These are phyloP conservation scores for Taenioides sp. DNA, from an alignment of 2,797 vertebrate species.

Conservation along the genomic window DNA sequence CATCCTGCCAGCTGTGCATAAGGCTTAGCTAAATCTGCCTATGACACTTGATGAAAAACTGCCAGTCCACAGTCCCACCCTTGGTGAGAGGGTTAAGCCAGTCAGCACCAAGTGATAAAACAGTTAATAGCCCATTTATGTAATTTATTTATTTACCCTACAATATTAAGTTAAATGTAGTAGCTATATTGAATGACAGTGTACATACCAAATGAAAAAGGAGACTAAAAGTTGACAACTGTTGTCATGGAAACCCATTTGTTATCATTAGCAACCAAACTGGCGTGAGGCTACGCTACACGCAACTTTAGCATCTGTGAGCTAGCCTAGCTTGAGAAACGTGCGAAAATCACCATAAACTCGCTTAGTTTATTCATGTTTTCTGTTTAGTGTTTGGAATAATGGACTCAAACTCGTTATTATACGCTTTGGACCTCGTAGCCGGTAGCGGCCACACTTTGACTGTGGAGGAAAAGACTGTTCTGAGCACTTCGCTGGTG, in stretches of 20 bases:
- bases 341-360: neutral
- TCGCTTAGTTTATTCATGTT: neutral
- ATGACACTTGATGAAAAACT: slow-evolving; percentile 7
- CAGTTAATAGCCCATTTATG: neutral
- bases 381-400: neutral
- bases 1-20: slow-evolving; percentile 55
- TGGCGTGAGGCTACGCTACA: neutral
- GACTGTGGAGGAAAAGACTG: slow-evolving; percentile 81
- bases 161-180: too few species aligned
- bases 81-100: neutral
- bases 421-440: slow-evolving; percentile 78
- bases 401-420: slow-evolving; percentile 82
- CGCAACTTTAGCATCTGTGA: neutral
- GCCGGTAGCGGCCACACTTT: slow-evolving; percentile 79
- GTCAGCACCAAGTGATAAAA: neutral
- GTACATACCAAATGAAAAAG: too few species aligned
- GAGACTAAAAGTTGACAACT: neutral
- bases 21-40: slow-evolving; percentile 40
- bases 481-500: slow-evolving; percentile 80
- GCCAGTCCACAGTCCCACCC: slow-evolving; percentile 10
- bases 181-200: too few species aligned
- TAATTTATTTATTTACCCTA: too few species aligned
- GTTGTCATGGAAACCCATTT: slow-evolving; percentile 37
- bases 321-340: neutral
- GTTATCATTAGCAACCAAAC: slow-evolving; percentile 41